Conservation (phyloP, 2,797 vertebrate genomes). For the Artibeus jamaicensis region DNA sequence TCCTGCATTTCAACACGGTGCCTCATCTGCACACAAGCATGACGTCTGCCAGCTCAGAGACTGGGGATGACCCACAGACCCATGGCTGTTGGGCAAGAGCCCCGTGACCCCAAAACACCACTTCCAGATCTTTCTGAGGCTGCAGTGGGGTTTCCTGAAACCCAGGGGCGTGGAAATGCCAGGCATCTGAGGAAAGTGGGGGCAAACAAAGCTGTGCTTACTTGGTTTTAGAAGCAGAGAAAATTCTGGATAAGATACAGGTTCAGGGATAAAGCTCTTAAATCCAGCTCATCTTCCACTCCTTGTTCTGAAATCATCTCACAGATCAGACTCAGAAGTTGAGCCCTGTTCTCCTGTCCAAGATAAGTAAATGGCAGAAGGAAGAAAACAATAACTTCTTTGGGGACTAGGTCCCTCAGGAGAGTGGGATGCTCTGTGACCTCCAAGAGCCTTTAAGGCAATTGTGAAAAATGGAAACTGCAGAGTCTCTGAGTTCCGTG, state of each 20-base stretch:
- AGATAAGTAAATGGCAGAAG: constrained; percentile 37
- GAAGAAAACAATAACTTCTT: background rate
- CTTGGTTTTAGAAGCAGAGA: constrained; percentile 16
- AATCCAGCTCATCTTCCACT: background rate
- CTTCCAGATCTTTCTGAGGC: background rate
- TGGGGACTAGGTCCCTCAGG: background rate
- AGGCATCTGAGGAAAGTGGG: background rate
- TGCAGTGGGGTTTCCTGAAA: constrained; percentile 2
- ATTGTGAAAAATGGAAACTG: constrained; percentile 28
- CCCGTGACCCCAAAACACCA: background rate
- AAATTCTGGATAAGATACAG: background rate
- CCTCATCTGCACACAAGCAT: background rate
- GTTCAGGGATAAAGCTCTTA: constrained; percentile 15
- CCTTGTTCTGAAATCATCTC: constrained; percentile 35
- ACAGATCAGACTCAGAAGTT: background rate
- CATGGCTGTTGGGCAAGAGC: background rate
- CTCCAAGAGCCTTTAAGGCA: background rate
- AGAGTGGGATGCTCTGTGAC: background rate
- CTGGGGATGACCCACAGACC: background rate
- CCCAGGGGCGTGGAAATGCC: background rate
- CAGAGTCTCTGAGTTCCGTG: background rate
- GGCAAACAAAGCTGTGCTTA: background rate
- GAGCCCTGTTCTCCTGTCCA: constrained; percentile 34
- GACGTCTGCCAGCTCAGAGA: background rate
- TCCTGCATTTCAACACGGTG: background rate